phyloP scores from a whole-genome alignment of 2,888 invertebrate genomes.

The Bimastos eiseni region DNA sequence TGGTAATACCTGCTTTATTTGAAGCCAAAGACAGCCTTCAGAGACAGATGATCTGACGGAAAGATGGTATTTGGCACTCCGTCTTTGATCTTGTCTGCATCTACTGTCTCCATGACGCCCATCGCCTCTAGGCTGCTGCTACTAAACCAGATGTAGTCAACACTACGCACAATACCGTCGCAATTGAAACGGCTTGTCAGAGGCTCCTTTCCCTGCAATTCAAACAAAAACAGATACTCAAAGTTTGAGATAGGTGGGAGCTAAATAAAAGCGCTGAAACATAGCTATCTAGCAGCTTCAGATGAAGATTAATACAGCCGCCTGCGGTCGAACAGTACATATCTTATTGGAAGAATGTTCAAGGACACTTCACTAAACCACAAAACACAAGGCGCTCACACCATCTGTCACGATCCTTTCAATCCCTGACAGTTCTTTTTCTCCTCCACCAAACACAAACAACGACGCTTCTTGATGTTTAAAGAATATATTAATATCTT shows the following conservation, averaged over 20 bases:
- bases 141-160: constrained; percentile 59
- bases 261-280: neutral
- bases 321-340: no score
- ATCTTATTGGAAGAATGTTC: no score
- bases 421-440: no score
- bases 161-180: constrained; percentile 45
- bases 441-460: no score
- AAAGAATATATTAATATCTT: no score
- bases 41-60: constrained; percentile 60
- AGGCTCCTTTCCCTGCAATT: constrained; percentile 55
- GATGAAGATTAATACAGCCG: no score
- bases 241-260: neutral
- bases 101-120: constrained; percentile 50
- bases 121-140: constrained; percentile 49
- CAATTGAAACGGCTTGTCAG: constrained; percentile 42
- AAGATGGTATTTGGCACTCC: constrained; percentile 53
- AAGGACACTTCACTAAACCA: no score
- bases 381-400: no score
- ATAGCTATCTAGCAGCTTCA: no score
- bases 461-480: no score
- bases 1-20: constrained; percentile 43
- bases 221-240: constrained; percentile 4
- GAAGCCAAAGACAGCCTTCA: constrained; percentile 54
- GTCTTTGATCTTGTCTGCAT: constrained; percentile 20
- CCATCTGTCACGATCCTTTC: no score